phyloP scores from a whole-genome alignment of 2,888 invertebrate genomes.

The Vesta saturnalis region DNA sequence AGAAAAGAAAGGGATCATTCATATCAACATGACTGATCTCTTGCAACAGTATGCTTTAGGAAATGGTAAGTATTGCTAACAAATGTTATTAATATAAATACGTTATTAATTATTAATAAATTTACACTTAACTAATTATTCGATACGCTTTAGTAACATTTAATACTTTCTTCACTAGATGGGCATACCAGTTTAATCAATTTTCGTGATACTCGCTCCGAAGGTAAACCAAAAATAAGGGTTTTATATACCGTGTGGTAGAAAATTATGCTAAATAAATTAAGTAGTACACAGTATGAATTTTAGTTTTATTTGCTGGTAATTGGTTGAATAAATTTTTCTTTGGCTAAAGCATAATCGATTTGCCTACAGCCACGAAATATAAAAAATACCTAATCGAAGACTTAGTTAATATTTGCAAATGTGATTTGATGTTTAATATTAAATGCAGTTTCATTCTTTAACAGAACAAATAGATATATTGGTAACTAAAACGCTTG shows the following conservation, averaged over 20 bases:
- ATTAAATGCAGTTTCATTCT: neutral
- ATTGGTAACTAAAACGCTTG: conserved; percentile 4
- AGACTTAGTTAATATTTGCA: neutral
- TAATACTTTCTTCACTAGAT: conserved; percentile 48
- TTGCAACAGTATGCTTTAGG: conserved; percentile 90
- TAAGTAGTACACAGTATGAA: conserved; percentile 25
- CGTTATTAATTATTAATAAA: no score
- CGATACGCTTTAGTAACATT: conserved; percentile 7
- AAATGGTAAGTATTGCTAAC: conserved; percentile 73
- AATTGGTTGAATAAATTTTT: neutral
- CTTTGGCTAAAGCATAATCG: conserved; percentile 41
- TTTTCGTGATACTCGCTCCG: conserved; percentile 50
- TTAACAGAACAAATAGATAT: conserved; percentile 20
- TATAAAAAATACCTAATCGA: neutral
- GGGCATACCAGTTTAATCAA: conserved; percentile 56
- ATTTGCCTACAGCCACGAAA: conserved; percentile 37
- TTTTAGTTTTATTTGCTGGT: conserved; percentile 14
- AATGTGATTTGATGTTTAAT: neutral
- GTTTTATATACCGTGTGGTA: conserved; percentile 33
- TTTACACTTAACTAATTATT: no score
- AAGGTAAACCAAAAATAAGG: conserved; percentile 48
- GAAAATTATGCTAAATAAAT: conserved; percentile 21
- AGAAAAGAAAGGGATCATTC: conserved; percentile 84
- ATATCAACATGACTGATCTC: conserved; percentile 92
- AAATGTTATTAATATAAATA: neutral